Conservation (phyloP, 2,113 vertebrate species). For the Struthidea cinerea region DNA sequence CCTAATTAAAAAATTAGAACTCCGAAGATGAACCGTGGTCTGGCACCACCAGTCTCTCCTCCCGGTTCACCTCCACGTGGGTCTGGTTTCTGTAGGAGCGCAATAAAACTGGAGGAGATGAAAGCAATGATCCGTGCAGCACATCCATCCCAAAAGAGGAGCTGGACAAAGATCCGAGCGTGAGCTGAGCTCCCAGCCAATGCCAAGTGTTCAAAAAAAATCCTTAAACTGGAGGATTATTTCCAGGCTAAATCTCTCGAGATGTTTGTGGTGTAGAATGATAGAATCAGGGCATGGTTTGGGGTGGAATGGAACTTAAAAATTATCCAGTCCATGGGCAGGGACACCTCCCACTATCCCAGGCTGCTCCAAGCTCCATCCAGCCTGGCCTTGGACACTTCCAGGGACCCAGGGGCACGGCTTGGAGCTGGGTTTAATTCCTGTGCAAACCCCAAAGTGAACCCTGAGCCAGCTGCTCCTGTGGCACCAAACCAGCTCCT, state of each 20-base stretch:
- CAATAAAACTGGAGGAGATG: not conserved
- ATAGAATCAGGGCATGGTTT: not conserved
- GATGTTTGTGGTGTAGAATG: not conserved
- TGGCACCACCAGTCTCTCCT: not conserved
- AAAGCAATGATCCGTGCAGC: not conserved
- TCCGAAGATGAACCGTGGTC: not conserved
- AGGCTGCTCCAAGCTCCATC: not conserved
- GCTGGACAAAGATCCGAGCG: not conserved
- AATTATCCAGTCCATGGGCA: not conserved
- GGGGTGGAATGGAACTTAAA: not conserved
- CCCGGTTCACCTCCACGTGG: accelerated
- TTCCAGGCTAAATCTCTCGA: not conserved
- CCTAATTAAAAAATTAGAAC: not conserved
- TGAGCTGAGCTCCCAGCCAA: not conserved
- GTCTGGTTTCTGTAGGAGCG: not conserved
- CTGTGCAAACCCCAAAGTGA: not conserved
- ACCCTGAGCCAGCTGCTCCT: not conserved
- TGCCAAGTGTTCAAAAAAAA: not conserved
- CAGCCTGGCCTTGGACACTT: not conserved
- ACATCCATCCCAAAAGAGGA: not conserved
- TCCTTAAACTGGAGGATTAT: not conserved
- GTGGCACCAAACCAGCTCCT: accelerated
- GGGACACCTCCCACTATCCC: not conserved
- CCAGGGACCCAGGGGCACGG: not conserved
- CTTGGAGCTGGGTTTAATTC: not conserved